Percentiles rank a stretch among this genome's conserved stretches.
phyloP scores from a whole-genome alignment of 1,140 invertebrate species.

The Drosophila micromelanica region DNA sequence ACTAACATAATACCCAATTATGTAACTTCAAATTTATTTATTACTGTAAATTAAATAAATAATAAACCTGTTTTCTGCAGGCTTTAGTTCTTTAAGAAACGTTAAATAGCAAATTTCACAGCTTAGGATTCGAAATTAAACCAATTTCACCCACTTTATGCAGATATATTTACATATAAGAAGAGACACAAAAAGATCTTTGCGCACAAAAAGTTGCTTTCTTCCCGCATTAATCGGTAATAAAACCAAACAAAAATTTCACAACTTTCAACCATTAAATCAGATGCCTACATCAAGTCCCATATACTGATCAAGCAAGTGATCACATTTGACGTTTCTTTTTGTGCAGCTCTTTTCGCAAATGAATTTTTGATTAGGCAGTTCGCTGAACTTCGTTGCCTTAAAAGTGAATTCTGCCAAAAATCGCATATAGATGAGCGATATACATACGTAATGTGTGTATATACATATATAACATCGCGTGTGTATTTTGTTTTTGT shows the following conservation, averaged over 20 bases:
- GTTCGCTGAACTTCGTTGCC: conserved; percentile 33
- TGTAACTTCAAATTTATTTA: too few species aligned
- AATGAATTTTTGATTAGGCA: conserved; percentile 44
- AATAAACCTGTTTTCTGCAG: background rate
- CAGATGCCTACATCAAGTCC: conserved; percentile 11
- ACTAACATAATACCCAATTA: too few species aligned
- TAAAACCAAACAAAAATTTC: conserved; percentile 8
- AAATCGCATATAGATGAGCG: conserved; percentile 9
- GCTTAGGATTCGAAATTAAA: background rate
- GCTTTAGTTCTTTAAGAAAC: background rate
- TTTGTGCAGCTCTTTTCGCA: conserved; percentile 8
- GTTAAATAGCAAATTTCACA: background rate
- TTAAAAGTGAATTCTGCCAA: conserved; percentile 27
- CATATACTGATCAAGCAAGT: conserved; percentile 24
- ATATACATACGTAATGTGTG: conserved; percentile 15
- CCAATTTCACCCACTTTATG: background rate
- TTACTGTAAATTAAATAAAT: background rate
- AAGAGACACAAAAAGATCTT: too few species aligned
- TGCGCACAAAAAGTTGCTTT: conserved; percentile 8
- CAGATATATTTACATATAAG: too few species aligned
- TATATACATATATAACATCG: conserved; percentile 16
- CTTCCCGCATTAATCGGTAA: background rate
- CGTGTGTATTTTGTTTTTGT: conserved; percentile 8
- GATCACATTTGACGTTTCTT: conserved; percentile 14
- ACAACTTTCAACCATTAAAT: background rate